Evolutionary conservation across 2,113 vertebrate genomes (phyloP).

Genomic region (Carassius auratus): DNA sequence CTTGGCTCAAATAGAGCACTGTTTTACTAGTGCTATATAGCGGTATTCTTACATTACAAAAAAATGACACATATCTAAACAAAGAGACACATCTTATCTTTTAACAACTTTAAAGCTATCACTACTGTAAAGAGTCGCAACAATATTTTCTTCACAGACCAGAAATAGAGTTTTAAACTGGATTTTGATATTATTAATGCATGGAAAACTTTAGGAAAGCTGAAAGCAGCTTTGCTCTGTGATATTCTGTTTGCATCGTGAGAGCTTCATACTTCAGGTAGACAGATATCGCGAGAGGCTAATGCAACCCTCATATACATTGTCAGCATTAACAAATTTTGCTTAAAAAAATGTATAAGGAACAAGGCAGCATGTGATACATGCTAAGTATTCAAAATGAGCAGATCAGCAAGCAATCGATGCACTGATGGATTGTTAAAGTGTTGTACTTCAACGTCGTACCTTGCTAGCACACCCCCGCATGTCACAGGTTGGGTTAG

Average conservation of each 20-base stretch:
- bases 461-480: conserved; percentile 23
- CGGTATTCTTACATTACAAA: too few species aligned
- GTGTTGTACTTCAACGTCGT: background rate
- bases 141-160: background rate
- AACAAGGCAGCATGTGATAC: conserved; percentile 30
- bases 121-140: background rate
- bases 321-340: conserved; percentile 27
- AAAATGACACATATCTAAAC: background rate
- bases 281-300: conserved; percentile 29
- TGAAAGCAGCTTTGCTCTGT: background rate
- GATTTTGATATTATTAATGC: background rate
- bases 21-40: too few species aligned
- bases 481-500: background rate
- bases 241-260: background rate
- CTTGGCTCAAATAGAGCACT: background rate
- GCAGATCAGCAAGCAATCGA: conserved; percentile 31
- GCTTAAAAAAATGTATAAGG: conserved; percentile 20
- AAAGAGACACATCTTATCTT: background rate
- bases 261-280: background rate
- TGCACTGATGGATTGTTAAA: conserved; percentile 21
- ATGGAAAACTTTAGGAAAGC: background rate
- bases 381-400: conserved; percentile 47
- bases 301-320: conserved; percentile 25
- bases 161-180: background rate
- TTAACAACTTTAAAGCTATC: background rate